Conservation (phyloP, 2,888 invertebrate species). For the Trisateles emortualis region DNA sequence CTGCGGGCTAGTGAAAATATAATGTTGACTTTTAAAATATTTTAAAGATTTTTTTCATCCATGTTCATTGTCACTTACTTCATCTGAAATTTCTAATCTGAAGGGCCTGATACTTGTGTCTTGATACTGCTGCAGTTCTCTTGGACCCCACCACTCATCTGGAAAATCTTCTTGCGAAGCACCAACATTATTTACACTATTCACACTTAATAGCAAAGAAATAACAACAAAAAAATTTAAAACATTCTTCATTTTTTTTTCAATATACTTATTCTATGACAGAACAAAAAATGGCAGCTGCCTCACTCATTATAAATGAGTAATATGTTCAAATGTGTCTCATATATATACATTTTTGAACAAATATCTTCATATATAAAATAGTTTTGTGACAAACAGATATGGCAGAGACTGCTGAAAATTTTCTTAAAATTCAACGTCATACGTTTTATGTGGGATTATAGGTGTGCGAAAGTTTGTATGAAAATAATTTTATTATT, state of each 20-base stretch:
- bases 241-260: neutral
- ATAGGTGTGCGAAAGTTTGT: too few species aligned
- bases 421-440: too few species aligned
- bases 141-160: slow-evolving; percentile 36
- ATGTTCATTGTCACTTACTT: slow-evolving; percentile 65
- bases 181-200: neutral
- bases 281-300: too few species aligned
- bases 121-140: slow-evolving; percentile 9
- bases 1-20: too few species aligned
- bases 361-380: neutral
- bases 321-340: neutral
- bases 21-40: too few species aligned
- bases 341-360: neutral
- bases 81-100: slow-evolving; percentile 81
- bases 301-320: neutral
- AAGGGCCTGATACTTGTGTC: slow-evolving; percentile 85
- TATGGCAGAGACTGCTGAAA: too few species aligned
- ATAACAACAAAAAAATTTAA: neutral
- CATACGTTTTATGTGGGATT: too few species aligned
- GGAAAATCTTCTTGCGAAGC: neutral
- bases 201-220: neutral
- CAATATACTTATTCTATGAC: too few species aligned
- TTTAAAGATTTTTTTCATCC: too few species aligned
- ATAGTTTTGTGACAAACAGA: neutral
- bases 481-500: too few species aligned